Evolutionary conservation across 2,888 invertebrate species (phyloP), one percentile per base, ranked within the genome.

Genomic region (Eupithecia pulchellata): DNA sequence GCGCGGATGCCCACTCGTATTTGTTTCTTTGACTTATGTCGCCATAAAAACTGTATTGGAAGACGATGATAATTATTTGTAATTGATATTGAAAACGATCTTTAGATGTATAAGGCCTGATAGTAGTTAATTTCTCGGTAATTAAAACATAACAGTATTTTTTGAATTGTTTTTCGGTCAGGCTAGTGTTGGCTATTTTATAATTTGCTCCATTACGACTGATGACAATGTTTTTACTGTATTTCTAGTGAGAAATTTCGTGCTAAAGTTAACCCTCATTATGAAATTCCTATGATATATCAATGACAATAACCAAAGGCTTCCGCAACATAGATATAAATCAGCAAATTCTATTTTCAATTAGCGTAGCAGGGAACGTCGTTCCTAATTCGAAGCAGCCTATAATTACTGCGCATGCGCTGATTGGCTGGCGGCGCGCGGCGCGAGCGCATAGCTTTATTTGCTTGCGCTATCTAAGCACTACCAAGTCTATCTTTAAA

Each of bases 351-450:
- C 91, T 88, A 91, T 89, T 91, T 91, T 89, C 89, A 91, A 90
- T 91, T 89, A 90, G 87, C 87, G 87, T 85, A 84, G 86, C 82
- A 86, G 82, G 82, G 82, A 85, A 84, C 86, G 86, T 86, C 88
- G 89, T 84, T 89, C 91, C 93, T 93, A 92, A 92, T 93, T 93
- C 84, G 89, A 91, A 89, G 84, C 84, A 85, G 82, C 85, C 89
- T 93, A 93, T 93, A 92, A 92, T 92, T 93, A 93, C 86, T 84
- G 81, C 81, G 82, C 81, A 78, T 74, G 77, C 85, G 79, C 85
- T 86, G 91, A 92, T 92, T 92, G 92, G 92, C 82, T 79, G 79
- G 79, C 78, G 79, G 80, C 80, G 80, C 80, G 66, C 79, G 79
- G 78, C 84, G 86, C 85, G 82, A 77, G 84, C 85, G 84, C 84